phyloP scores from a whole-genome alignment of 1,140 invertebrate species.

The Ceratosolen solmsi region DNA sequence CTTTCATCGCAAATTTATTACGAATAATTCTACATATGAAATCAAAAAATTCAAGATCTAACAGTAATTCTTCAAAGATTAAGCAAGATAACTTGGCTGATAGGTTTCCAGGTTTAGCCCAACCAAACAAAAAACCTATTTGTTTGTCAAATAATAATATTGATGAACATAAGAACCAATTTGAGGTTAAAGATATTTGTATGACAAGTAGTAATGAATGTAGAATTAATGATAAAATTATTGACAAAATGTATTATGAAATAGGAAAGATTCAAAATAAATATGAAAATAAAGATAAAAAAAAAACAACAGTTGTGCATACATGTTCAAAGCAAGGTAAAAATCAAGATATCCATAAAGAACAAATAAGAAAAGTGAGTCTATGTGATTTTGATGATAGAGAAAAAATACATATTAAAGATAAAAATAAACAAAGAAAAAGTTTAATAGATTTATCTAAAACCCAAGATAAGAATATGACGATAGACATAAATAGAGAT shows the following conservation, averaged over 20 bases:
- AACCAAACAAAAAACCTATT: slow-evolving; percentile 85
- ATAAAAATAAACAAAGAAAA: slow-evolving; percentile 57
- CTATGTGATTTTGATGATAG: background rate
- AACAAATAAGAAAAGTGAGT: background rate
- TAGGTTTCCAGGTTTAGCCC: slow-evolving; percentile 91
- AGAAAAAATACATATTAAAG: slow-evolving; percentile 53
- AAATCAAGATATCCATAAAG: background rate
- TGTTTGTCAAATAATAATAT: background rate
- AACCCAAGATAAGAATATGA: slow-evolving; percentile 66
- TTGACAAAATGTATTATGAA: background rate
- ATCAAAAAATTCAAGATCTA: slow-evolving; percentile 70
- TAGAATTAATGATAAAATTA: background rate
- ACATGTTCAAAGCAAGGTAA: slow-evolving; percentile 52
- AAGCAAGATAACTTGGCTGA: slow-evolving; percentile 78
- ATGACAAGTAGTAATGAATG: background rate
- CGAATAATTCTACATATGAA: slow-evolving; percentile 97
- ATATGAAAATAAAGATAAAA: slow-evolving; percentile 15
- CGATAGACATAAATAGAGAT: slow-evolving; percentile 54
- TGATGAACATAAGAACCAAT: slow-evolving; percentile 16
- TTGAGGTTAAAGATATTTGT: slow-evolving; percentile 5
- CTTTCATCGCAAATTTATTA: slow-evolving; percentile 92
- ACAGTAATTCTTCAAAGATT: slow-evolving; percentile 52
- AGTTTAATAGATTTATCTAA: slow-evolving; percentile 18
- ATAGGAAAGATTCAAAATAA: background rate
- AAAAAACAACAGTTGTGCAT: slow-evolving; percentile 34